Evolutionary conservation across 2,888 invertebrate genomes (phyloP), one percentile per base, ranked within the genome.

Genomic region (Mythimna lalbum): DNA sequence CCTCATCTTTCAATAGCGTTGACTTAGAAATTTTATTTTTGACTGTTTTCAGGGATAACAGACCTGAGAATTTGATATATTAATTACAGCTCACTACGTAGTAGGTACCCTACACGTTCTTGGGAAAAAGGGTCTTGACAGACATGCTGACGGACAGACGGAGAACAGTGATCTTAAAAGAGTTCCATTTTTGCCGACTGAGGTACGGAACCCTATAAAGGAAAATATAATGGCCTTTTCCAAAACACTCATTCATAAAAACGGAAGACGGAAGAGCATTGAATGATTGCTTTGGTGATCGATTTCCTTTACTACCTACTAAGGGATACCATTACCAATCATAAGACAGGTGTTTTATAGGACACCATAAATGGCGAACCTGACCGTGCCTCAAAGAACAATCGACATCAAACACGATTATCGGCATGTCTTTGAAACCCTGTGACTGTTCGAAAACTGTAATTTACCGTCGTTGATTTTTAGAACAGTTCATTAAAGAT

Each of bases 401-500:
- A 74, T 64, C 59, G 27, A 56, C 50, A 50, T 53, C 57, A 66
- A 23, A 47, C 27, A 19, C 33, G 19, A 55, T 23, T 66, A 70
- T 70, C 72, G 80, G 77, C 68, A 53, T 63, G 55, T 59, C 77
- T 81, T 81, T 80, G 70, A 52, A 39, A 39, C 39, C 66, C 63
- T 31, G 3, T 49, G 39, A 52, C 81, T 85, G 79, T 82, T 83
- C 81, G 80, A 76, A 85, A 87, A 77, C 87, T 86, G 83, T 90
- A 92, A 92, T 93, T 93, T 90, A 79, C 78, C 78, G 80, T 87
- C 90, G 88, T 90, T 89, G 89, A 89, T 92, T 91, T 83, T 90
- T 88, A 89, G 89, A 91, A 91, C 90, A 89, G 78, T 78, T 87
- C 80, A 90, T 92, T 89, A 91, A 78, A 85, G n/a, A 63, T 62